A percentile compares a stretch with the other conserved stretches of the same genome.
phyloP scores from a whole-genome alignment of 2,113 vertebrate species.

The Chaetops frenatus region DNA sequence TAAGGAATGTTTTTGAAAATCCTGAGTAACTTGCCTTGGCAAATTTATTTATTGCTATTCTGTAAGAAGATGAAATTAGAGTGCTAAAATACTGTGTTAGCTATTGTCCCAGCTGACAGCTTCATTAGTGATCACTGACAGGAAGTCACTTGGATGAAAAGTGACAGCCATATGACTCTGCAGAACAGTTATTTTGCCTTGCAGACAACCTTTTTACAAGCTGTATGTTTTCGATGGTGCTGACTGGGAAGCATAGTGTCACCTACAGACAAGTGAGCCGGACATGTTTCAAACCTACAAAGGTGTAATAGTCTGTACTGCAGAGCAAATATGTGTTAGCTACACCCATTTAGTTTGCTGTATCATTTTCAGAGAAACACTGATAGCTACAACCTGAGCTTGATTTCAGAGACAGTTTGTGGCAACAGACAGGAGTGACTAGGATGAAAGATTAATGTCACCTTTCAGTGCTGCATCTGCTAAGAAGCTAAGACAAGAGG shows the following conservation, averaged over 20 bases:
- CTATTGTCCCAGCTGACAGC: neutral
- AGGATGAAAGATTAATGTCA: neutral
- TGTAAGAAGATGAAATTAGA: neutral
- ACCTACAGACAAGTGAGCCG: neutral
- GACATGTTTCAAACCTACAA: neutral
- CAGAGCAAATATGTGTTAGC: neutral
- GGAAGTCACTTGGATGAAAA: neutral
- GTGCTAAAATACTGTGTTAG: neutral
- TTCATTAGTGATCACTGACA: neutral
- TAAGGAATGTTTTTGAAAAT: neutral
- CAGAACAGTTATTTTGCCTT: neutral
- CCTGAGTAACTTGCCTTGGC: neutral
- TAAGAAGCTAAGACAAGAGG: neutral
- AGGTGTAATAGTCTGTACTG: neutral
- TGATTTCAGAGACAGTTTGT: neutral
- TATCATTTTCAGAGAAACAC: neutral
- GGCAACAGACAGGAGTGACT: neutral
- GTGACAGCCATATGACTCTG: neutral
- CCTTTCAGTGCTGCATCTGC: neutral
- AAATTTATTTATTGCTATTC: neutral
- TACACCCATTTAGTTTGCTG: neutral
- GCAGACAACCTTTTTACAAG: neutral
- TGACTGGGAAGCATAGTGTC: neutral
- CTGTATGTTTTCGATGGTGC: neutral
- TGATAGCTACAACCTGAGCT: neutral